phyloP scores from a whole-genome alignment of 2,888 invertebrate genomes.

The Temnothorax rugatulus region DNA sequence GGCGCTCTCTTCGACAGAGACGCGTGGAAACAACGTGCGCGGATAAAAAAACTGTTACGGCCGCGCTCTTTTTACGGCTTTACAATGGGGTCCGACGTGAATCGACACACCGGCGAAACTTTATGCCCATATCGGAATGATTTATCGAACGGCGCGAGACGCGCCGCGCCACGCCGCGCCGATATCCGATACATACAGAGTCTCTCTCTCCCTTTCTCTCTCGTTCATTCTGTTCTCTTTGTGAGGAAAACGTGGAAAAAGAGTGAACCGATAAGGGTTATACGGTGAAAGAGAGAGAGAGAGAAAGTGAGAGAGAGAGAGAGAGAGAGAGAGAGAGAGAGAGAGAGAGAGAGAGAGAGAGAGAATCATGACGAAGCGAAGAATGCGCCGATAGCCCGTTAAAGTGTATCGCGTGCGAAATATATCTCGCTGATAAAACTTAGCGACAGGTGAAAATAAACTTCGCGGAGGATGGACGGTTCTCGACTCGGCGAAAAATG shows the following conservation, averaged over 20 bases:
- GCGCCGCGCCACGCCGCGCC: constrained; percentile 45
- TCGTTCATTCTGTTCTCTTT: constrained; percentile 33
- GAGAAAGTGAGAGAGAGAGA: background rate
- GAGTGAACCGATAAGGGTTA: constrained; percentile 40
- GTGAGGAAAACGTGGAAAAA: constrained; percentile 54
- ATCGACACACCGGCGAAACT: constrained; percentile 57
- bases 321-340: background rate
- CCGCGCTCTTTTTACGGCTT: constrained; percentile 48
- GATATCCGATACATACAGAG: constrained; percentile 58
- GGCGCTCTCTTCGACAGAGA: constrained; percentile 25
- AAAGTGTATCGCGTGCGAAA: constrained; percentile 52
- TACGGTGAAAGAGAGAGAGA: background rate
- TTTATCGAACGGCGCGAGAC: constrained; percentile 59
- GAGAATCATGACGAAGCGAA: constrained; percentile 12
- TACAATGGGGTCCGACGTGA: constrained; percentile 51
- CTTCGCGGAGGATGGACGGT: constrained; percentile 34
- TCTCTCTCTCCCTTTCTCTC: background rate
- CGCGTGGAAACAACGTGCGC: constrained; percentile 46
- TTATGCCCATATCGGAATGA: constrained; percentile 65
- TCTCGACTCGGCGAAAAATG: constrained; percentile 43
- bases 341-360: background rate
- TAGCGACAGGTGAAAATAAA: constrained; percentile 55
- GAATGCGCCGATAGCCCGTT: constrained; percentile 51
- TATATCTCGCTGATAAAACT: constrained; percentile 56
- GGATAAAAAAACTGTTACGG: constrained; percentile 39